Conservation (phyloP, 2,113 vertebrate genomes). For the Paratilapia polleni region DNA sequence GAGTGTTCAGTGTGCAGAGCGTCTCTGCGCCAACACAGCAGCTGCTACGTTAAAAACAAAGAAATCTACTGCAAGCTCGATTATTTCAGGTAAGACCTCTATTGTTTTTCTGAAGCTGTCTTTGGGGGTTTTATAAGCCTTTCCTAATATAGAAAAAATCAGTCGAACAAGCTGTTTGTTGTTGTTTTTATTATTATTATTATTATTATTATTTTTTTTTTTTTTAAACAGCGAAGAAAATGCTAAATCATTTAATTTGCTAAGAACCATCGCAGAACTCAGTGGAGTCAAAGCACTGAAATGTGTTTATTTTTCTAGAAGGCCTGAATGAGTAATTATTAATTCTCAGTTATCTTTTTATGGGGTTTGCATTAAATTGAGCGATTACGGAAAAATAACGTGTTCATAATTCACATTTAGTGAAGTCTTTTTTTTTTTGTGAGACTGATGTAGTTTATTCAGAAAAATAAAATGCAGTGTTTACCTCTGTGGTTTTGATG, state of each 20-base stretch:
- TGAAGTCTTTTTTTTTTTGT: not conserved
- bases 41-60: conserved; percentile 97
- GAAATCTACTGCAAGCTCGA: conserved; percentile 96
- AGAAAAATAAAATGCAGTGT: not conserved
- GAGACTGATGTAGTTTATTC: not conserved
- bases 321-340: not conserved
- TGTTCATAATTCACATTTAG: not conserved
- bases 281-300: not conserved
- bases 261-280: not conserved
- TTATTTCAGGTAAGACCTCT: conserved; percentile 89
- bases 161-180: too few species aligned
- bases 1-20: conserved; percentile 93
- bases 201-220: not conserved
- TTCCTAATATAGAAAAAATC: not conserved
- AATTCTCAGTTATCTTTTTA: not conserved
- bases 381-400: not conserved
- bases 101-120: not conserved
- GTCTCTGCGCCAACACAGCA: conserved; percentile 90
- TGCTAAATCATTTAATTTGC: not conserved
- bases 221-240: too few species aligned
- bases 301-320: not conserved
- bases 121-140: not conserved
- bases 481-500: not conserved
- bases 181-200: not conserved
- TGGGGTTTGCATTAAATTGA: not conserved